Base-by-base conservation (phyloP, 2,797 vertebrate genomes). In the Bryconaethiops microstoma region DNA sequence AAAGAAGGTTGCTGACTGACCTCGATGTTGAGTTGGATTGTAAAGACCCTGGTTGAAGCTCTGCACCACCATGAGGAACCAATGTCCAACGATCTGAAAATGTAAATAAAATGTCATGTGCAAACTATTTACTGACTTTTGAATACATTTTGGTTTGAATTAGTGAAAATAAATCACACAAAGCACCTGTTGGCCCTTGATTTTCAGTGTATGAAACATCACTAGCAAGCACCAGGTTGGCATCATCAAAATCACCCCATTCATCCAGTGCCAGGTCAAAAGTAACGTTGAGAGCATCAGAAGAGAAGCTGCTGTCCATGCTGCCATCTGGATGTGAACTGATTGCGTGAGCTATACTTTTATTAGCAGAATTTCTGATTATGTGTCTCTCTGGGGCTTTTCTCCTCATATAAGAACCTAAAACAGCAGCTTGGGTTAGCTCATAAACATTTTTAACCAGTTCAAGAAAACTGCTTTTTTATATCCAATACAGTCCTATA, bases 181-280 rank as follows among this genome's bases (percentile, higher is more conserved):
- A 69, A 77, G 74, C 35, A 72, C 80, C 86, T 82, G 69, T 25
- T 48, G 67, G 71, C 35, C 39, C 40, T 57, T 76, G 77, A 79
- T 89, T 86, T 72, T 82, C 52, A 81, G 82, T 62, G 69, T 35
- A 69, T 14, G 74, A 80, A 70, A 91, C 90, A 82, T 87, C 91
- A 29, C 93, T 93, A 60, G 93, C 93, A 82, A 87, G 80, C 83
- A 95, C 76, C 87, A 97, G 90, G 80, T 92, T 95, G 17, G 95
- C 94, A 55, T 98, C 96, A 87, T 96, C 95, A 87, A 96, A 96
- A 92, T 99, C 95, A 73, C 91, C 92, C 96, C 96, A 97, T 89
- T 96, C 88, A 50, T 97, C 96, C 91, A 93, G 88, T 90, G 93
- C 94, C 7, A 96, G 92, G 87, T 98, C 96, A 88, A 96, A 96